Evolutionary conservation across 2,113 vertebrate species (phyloP), one percentile per base, ranked within the genome.

Genomic region (Formicarius rufipectus): DNA sequence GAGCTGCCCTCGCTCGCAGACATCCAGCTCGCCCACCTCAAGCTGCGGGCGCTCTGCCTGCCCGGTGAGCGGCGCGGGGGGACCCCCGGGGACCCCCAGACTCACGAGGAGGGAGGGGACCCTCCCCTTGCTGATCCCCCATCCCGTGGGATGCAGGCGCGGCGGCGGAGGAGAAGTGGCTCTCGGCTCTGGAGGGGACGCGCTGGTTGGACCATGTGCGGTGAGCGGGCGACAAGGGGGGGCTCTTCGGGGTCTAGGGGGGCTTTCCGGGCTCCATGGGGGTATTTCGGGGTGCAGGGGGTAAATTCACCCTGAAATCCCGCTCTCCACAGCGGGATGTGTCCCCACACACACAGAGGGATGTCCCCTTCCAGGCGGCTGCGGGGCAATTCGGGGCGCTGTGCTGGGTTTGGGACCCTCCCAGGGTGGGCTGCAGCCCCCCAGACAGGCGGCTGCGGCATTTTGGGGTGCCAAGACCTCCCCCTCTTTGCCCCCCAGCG

Each of bases 121-220:
- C 7, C 10, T 6, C 4, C 11, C 33, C 4, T 33, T 0, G 0
- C 73, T 73, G 49, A 77, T 47, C 25, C 22, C 16, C 31, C 33
- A 3, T 53, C 12, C n/a, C 14, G 0, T 3, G 42, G 68, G 33
- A 35, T 20, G 2, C 69, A 95, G 95, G 92, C 0, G 95, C 98
- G 4, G 96, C 97, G 21, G 97, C 98, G 2, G 99, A 99, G 64
- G 99, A 99, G 85, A 99, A 99, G 84, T 99, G 99, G 99, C 97
- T 99, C 30, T 99, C 99, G 1, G 98, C 98, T 8, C 97, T 99
- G 97, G 99, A 99, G 92, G 98, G 97, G 50, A 99, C 99, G 2
- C 98, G 90, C 64, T 99, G 99, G 99, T 90, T 99, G 59, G 99
- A 99, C 73, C 98, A 99, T 2, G 97, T 98, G 66, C 98, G 99